Conservation (phyloP, 2,113 vertebrate species). For the Myrmecophaga tridactyla region DNA sequence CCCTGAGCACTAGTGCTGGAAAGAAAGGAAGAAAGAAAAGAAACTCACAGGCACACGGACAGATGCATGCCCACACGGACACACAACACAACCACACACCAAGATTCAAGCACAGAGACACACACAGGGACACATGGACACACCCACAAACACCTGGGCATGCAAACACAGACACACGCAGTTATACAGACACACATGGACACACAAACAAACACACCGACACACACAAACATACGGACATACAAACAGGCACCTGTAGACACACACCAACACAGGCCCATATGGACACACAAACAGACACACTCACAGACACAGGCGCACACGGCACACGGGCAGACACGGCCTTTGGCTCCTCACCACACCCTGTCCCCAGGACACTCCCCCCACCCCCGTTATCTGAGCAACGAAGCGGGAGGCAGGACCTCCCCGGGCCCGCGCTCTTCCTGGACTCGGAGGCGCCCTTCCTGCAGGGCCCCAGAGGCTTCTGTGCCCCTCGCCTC, state of each 20-base stretch:
- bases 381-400: background rate
- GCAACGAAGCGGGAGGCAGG: background rate
- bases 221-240: no score
- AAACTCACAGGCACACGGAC: rapidly evolving
- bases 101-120: background rate
- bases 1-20: background rate
- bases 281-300: no score
- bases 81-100: no score
- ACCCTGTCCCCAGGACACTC: rapidly evolving
- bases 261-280: no score
- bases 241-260: no score
- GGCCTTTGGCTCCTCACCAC: no score
- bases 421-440: background rate
- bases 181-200: no score
- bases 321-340: no score
- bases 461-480: background rate
- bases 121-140: background rate
- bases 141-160: rapidly evolving
- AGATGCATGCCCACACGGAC: background rate
- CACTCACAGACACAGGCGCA: no score
- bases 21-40: background rate
- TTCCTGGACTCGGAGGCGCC: background rate
- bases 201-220: no score
- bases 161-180: no score
- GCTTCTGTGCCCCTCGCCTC: background rate